phyloP scores from a whole-genome alignment of 2,113 vertebrate genomes.

The Stictonetta naevosa region DNA sequence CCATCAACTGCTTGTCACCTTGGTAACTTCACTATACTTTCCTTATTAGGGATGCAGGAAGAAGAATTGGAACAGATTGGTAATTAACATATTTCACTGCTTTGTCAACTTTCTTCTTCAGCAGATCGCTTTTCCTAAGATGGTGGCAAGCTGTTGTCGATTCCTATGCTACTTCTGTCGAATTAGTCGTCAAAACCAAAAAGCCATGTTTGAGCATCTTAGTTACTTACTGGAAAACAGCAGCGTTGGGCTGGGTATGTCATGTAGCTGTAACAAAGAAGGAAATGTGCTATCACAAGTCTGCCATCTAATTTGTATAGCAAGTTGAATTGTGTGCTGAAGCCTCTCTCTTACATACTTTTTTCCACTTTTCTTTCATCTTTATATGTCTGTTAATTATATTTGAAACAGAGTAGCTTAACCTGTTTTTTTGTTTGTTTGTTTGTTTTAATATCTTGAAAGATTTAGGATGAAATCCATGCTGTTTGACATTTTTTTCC shows the following conservation, averaged over 20 bases:
- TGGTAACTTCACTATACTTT: conserved; percentile 18
- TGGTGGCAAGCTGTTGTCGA: conserved; percentile 98
- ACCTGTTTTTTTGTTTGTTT: background rate
- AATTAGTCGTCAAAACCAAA: conserved; percentile 98
- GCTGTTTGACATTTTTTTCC: background rate
- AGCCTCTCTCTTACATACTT: background rate
- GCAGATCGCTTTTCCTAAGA: conserved; percentile 96
- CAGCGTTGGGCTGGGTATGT: conserved; percentile 93
- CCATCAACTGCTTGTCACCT: background rate
- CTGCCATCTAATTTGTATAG: background rate
- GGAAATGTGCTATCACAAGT: background rate
- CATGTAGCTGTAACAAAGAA: background rate
- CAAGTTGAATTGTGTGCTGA: background rate
- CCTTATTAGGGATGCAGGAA: background rate
- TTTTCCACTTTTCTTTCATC: background rate
- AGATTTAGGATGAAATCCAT: background rate
- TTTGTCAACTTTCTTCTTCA: conserved; percentile 65
- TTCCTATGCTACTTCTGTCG: conserved; percentile 99
- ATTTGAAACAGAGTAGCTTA: background rate
- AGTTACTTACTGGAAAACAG: conserved; percentile 98
- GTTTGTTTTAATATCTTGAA: background rate
- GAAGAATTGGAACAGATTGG: conserved; percentile 47
- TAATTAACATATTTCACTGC: conserved; percentile 59
- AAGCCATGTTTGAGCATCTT: conserved; percentile 99
- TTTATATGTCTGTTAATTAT: background rate